Evolutionary conservation across 1,140 invertebrate genomes (phyloP).

Genomic region (Bombyx mori): ASM3026992v2 NC_085122.1:8678001-8678500

Average conservation of each 20-base stretch:
- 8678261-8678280: conserved; percentile 26
- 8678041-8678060: no score
- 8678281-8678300: conserved; percentile 17
- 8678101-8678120: no score
- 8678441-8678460: no score
- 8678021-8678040: no score
- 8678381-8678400: conserved; percentile 4
- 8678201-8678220: conserved; percentile 3
- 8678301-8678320: conserved; percentile 37
- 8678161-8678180: conserved; percentile 10
- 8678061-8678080: no score
- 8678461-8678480: no score
- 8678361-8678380: conserved; percentile 42
- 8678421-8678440: no score
- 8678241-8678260: conserved; percentile 17
- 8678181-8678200: conserved; percentile 7
- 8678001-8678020: no score
- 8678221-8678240: conserved; percentile 18
- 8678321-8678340: conserved; percentile 52
- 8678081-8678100: no score
- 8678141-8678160: not conserved
- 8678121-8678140: no score
- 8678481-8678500: no score
- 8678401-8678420: no score
- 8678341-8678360: conserved; percentile 34